These are phyloP conservation scores for Heliconius melpomene DNA, from an alignment of 1,140 invertebrate genomes.

Conservation along the genomic window DNA sequence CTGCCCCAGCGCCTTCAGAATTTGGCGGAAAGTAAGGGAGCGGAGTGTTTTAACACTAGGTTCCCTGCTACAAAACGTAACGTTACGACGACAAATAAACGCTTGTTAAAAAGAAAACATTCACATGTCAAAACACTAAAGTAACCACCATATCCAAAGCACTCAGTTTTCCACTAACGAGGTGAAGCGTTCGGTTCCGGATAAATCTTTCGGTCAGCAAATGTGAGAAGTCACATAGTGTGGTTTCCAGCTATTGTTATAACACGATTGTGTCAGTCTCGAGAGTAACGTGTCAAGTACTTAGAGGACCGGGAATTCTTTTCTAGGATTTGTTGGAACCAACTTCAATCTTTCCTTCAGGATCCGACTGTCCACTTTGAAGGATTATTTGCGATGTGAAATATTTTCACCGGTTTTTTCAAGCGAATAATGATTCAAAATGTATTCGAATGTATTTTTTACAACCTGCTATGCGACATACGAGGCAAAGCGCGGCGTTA, in stretches of 20 bases:
- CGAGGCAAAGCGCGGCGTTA: too few relatives aligned
- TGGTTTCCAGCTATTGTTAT: conserved; percentile 45
- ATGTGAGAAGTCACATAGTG: conserved; percentile 16
- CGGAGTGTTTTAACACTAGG: too few relatives aligned
- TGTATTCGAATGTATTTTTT: too few relatives aligned
- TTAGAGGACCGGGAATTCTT: conserved; percentile 25
- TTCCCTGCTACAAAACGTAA: too few relatives aligned
- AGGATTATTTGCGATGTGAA: neutral
- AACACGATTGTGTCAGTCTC: conserved; percentile 43
- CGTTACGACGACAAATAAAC: too few relatives aligned
- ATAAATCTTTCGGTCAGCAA: conserved; percentile 49
- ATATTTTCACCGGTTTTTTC: neutral
- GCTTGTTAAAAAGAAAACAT: neutral
- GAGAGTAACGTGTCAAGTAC: conserved; percentile 37
- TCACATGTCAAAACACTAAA: conserved; percentile 22
- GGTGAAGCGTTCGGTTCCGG: conserved; percentile 44
- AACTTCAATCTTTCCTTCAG: conserved; percentile 7
- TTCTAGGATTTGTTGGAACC: conserved; percentile 26
- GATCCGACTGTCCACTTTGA: conserved; percentile 11
- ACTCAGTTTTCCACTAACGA: conserved; percentile 49
- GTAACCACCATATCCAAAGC: conserved; percentile 14
- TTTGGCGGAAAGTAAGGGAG: too few relatives aligned
- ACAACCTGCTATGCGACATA: too few relatives aligned
- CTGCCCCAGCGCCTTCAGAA: too few relatives aligned
- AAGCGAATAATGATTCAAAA: neutral